These are phyloP conservation scores for Pristionchus japonicus DNA, from an alignment of 2,888 invertebrate genomes.

Conservation along the genomic window DNA sequence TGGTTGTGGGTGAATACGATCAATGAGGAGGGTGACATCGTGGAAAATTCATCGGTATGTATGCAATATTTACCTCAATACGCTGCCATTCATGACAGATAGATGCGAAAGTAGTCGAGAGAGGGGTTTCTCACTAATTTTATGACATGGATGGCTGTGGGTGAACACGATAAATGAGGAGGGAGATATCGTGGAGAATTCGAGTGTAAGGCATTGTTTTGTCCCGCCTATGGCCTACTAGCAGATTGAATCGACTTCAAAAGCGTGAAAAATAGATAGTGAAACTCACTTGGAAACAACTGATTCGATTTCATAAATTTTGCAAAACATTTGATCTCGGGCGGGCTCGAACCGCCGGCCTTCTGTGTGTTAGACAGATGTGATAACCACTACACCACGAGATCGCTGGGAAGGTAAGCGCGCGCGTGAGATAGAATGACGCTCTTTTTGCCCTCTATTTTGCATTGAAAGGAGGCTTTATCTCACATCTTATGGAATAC, in stretches of 20 bases:
- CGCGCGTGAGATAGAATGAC: no score
- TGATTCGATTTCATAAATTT: no score
- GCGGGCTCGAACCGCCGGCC: slow-evolving; percentile 64
- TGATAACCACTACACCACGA: slow-evolving; percentile 51
- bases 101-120: no score
- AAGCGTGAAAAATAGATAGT: no score
- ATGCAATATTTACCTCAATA: no score
- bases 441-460: background rate
- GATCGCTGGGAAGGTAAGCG: background rate
- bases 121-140: no score
- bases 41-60: slow-evolving; percentile 37
- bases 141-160: slow-evolving; percentile 2
- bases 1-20: slow-evolving; percentile 34
- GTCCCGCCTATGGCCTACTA: no score
- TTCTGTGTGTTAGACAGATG: slow-evolving; percentile 65
- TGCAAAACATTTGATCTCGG: slow-evolving; percentile 54
- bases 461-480: no score
- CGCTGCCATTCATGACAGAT: no score
- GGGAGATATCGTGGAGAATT: slow-evolving; percentile 39
- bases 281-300: background rate
- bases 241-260: no score
- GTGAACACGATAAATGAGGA: background rate
- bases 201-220: no score
- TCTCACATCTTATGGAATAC: no score
- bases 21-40: slow-evolving; percentile 16